Evolutionary conservation across 2,113 vertebrate species (phyloP).

Genomic region (Psittacula cyanocephala): DNA sequence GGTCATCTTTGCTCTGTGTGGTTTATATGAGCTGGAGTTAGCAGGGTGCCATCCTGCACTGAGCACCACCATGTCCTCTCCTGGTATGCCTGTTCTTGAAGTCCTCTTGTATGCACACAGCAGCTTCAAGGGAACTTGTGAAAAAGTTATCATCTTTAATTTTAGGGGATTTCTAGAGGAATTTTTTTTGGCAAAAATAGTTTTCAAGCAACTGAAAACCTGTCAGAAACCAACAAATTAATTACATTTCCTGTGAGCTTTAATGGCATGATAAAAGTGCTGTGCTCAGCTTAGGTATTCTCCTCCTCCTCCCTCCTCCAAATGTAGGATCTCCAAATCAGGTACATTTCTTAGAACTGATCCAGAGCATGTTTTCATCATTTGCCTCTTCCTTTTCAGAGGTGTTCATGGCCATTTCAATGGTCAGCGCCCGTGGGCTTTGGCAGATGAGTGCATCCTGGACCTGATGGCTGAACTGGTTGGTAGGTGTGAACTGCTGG

Average conservation of each 20-base stretch:
- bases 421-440: conserved; percentile 87
- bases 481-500: conserved; percentile 74
- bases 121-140: background rate
- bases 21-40: background rate
- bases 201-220: background rate
- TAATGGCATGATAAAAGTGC: background rate
- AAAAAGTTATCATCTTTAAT: background rate
- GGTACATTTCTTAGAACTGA: fast-evolving
- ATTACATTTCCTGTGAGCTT: background rate
- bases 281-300: background rate
- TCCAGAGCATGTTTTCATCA: background rate
- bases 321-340: background rate
- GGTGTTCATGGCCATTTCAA: conserved; percentile 83
- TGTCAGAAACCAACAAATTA: background rate
- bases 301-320: background rate
- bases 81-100: fast-evolving
- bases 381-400: conserved; percentile 70
- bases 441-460: conserved; percentile 84
- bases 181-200: background rate
- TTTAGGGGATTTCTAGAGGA: background rate
- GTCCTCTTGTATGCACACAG: background rate
- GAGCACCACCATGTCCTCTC: background rate
- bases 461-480: conserved; percentile 85
- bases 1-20: background rate
- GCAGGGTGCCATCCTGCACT: too few species aligned